phyloP scores from a whole-genome alignment of 2,888 invertebrate species.

The Caenorhabditis uteleia region DNA sequence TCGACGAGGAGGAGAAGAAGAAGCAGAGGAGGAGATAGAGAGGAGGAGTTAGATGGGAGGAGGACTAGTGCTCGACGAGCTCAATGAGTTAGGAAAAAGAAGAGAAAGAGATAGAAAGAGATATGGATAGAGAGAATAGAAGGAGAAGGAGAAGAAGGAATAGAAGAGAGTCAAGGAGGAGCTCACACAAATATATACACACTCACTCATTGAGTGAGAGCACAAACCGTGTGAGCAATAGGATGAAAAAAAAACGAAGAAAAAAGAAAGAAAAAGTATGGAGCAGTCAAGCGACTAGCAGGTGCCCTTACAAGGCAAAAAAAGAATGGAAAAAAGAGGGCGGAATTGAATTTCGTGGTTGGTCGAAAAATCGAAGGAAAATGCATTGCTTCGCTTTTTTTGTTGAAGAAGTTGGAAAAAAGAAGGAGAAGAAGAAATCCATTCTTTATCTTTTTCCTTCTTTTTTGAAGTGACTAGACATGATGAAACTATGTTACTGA shows the following conservation, averaged over 20 bases:
- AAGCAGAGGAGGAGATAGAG: constrained; percentile 4
- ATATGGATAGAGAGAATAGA: background rate
- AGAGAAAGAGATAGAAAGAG: background rate
- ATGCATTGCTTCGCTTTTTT: no score
- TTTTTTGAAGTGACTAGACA: no score
- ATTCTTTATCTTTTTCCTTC: no score
- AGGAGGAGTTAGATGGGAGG: constrained; percentile 3
- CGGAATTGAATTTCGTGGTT: constrained; percentile 34
- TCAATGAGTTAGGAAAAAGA: background rate
- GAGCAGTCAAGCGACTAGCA: no score
- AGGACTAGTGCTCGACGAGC: background rate
- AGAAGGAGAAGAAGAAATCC: no score
- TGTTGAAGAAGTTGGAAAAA: background rate
- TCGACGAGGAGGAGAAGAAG: constrained; percentile 1
- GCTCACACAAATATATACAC: constrained; percentile 23
- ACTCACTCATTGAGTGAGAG: constrained; percentile 39
- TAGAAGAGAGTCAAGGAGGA: background rate
- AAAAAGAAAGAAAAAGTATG: constrained; percentile 12
- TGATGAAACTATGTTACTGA: no score
- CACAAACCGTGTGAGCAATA: constrained; percentile 23
- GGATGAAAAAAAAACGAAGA: constrained; percentile 13
- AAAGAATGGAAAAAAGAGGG: constrained; percentile 13
- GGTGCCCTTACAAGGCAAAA: constrained; percentile 34
- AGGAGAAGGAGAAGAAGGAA: constrained; percentile 6
- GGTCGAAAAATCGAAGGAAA: no score